Evolutionary conservation across 2,888 invertebrate species (phyloP), one percentile per base, ranked within the genome.

Genomic region (Parnassius glacialis): DNA sequence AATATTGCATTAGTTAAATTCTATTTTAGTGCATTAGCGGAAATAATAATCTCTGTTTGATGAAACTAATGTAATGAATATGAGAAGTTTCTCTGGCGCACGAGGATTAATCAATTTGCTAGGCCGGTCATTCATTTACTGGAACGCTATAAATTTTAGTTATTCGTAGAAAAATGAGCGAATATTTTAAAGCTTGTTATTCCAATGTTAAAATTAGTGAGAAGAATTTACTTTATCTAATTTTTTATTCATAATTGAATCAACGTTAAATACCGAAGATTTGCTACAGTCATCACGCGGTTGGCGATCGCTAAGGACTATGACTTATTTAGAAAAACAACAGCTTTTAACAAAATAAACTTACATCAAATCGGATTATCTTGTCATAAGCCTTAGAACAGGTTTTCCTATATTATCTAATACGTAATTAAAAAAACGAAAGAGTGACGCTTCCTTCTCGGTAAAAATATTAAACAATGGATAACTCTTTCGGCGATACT

Each of bases 61-160:
- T n/a, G 13, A 55, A 55, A 60, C 60, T 60, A 55, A 60, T 60
- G 60, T 50, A 34, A 34, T 34, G 34, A 34, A 3, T 34, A 54
- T 55, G 54, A 13, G 57, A 54, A 54, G 53, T 60, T 60, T 55
- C 60, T 50, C 50, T 60, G 54, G 60, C 60, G 54, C 53, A 59
- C 54, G 50, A 50, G 60, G 20, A 55, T 60, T 60, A 60, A 60
- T 60, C 54, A 60, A 60, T 60, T 60, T 54, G 60, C 44, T 16
- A 25, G 12, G 41, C 60, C 50, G 16, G 45, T 34, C 34, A 54
- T 54, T 48, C 48, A 54, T 54, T 42, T 13, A 54, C 42, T 54
- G 41, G 43, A 60, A 54, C 25, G n/a, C 53, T 60, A 43, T 60
- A 54, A 34, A 7, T 45, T 59, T 25, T 16, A 16, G 48, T 48